A percentile compares a stretch with the other conserved stretches of the same genome.
Evolutionary conservation across 2,797 vertebrate species (phyloP).

Genomic region (Sarcoramphus papa): DNA sequence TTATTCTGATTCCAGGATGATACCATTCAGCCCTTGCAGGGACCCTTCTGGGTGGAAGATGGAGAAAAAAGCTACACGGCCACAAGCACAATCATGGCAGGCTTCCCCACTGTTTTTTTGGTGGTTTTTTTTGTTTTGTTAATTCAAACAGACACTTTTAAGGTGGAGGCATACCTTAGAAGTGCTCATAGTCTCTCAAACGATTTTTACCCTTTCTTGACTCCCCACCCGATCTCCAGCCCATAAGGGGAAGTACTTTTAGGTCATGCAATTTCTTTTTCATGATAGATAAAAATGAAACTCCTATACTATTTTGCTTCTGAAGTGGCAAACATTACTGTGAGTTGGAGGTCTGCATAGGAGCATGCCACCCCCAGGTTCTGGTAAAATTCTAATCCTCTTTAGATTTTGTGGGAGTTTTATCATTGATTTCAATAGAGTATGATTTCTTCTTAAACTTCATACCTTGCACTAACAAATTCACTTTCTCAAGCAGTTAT

Average conservation of each 20-base stretch:
- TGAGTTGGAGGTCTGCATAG: not conserved
- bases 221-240: not conserved
- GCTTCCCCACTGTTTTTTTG: not conserved
- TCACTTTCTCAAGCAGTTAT: not conserved
- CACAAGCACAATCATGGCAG: not conserved
- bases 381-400: not conserved
- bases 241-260: not conserved
- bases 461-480: not conserved
- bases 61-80: not conserved
- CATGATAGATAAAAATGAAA: not conserved
- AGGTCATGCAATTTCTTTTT: not conserved
- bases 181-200: not conserved
- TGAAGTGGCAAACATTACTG: not conserved
- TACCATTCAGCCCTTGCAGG: not conserved
- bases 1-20: not conserved
- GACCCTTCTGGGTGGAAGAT: not conserved
- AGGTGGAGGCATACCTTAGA: not conserved
- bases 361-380: not conserved
- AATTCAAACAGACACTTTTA: not conserved
- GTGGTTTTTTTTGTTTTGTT: not conserved
- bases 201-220: not conserved
- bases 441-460: not conserved
- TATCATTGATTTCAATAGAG: not conserved
- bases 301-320: not conserved
- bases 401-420: not conserved